phyloP scores from a whole-genome alignment of 2,797 vertebrate genomes.

The Hoplostethus atlanticus region DNA sequence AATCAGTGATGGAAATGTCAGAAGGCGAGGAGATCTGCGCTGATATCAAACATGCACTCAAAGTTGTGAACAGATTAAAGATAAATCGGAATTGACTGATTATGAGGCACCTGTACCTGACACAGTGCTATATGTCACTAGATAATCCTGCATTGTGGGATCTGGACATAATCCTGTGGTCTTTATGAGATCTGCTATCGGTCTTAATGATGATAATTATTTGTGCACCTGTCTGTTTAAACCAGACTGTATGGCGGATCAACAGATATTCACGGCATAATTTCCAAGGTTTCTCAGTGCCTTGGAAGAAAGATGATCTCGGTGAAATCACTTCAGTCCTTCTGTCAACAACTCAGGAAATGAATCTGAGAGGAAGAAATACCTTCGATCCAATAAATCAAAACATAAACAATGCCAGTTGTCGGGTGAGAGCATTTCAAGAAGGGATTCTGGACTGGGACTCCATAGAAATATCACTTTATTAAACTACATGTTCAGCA shows the following conservation, averaged over 20 bases:
- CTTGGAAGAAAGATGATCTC: background rate
- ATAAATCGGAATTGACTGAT: no score
- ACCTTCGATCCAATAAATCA: background rate
- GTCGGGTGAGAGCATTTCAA: conserved; percentile 14
- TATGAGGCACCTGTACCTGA: no score
- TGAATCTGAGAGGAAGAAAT: background rate
- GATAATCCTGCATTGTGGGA: no score
- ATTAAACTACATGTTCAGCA: conserved; percentile 48
- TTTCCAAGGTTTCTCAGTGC: no score
- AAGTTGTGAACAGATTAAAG: no score
- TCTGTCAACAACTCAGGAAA: background rate
- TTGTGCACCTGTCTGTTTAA: background rate
- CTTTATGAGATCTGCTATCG: background rate
- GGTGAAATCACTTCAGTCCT: background rate
- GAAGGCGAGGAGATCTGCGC: no score
- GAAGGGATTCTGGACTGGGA: background rate
- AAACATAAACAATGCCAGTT: conserved; percentile 18
- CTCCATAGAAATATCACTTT: conserved; percentile 1
- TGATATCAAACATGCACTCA: no score
- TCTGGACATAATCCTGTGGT: no score
- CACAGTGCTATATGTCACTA: no score
- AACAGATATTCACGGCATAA: background rate
- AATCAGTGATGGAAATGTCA: no score
- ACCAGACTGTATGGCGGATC: background rate
- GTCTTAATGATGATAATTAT: background rate